phyloP scores from a whole-genome alignment of 1,140 invertebrate genomes.

The Dreissena polymorpha region DNA sequence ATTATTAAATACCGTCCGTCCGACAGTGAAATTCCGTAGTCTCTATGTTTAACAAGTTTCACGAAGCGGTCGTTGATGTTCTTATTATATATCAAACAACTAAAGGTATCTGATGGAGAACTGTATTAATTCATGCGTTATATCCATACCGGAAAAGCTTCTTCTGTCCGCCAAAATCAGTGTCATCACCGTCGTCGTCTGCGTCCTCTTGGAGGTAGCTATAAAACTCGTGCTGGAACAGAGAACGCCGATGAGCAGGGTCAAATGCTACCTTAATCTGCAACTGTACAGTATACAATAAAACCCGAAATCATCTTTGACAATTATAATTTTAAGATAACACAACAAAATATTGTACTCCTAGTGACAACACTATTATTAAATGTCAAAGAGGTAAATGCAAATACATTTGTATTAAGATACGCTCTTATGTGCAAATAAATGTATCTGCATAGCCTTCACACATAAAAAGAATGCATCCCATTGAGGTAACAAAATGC shows the following conservation, averaged over 20 bases:
- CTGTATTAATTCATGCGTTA: too few species aligned
- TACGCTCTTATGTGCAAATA: too few species aligned
- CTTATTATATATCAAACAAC: too few species aligned
- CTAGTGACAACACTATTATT: background rate
- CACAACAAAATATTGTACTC: background rate
- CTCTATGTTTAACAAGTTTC: too few species aligned
- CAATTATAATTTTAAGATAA: background rate
- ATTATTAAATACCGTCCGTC: too few species aligned
- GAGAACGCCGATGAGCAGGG: background rate
- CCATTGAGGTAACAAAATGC: too few species aligned
- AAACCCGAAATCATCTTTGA: background rate
- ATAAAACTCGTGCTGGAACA: conserved; percentile 53
- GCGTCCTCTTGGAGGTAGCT: conserved; percentile 17
- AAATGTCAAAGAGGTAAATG: background rate
- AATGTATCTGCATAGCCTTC: too few species aligned
- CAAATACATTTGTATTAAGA: too few species aligned
- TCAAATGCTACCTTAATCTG: background rate
- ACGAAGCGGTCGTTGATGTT: too few species aligned
- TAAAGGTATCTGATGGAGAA: too few species aligned
- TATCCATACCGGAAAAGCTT: conserved; percentile 50
- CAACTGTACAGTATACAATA: background rate
- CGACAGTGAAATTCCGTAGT: too few species aligned
- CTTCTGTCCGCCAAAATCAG: conserved; percentile 31
- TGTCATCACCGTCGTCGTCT: conserved; percentile 18
- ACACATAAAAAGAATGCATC: too few species aligned